Percentiles rank a stretch among this genome's conserved stretches.
These are phyloP conservation scores for Parotia lawesii DNA, from an alignment of 2,113 vertebrate species.

Conservation along the genomic window DNA sequence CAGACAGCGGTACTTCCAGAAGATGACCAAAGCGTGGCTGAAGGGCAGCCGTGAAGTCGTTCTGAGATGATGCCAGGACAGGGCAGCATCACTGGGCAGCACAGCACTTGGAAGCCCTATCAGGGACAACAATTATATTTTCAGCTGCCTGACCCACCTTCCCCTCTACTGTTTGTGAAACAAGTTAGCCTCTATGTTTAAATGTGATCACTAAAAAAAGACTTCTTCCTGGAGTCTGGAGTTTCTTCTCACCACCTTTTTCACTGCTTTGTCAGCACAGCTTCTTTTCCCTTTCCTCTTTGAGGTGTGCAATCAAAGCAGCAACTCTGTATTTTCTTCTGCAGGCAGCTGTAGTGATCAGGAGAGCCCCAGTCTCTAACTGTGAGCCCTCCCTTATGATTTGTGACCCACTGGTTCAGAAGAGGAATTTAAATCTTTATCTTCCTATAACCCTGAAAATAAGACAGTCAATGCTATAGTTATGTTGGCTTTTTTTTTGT, in stretches of 20 bases:
- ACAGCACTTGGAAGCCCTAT: not conserved
- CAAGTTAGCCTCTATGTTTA: not conserved
- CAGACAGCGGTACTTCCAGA: not conserved
- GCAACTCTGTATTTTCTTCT: not conserved
- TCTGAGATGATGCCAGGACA: not conserved
- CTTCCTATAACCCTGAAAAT: not conserved
- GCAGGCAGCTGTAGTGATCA: not conserved
- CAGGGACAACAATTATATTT: not conserved
- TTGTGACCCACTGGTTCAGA: not conserved
- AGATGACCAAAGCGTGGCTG: rapidly evolving
- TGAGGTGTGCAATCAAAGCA: not conserved
- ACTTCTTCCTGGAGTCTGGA: not conserved
- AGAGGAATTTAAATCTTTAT: not conserved
- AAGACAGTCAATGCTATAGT: not conserved
- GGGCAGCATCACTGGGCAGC: not conserved
- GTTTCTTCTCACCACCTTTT: not conserved
- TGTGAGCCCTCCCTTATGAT: not conserved
- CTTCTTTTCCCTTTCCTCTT: not conserved
- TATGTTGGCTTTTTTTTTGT: not conserved
- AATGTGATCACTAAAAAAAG: not conserved
- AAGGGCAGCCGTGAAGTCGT: rapidly evolving
- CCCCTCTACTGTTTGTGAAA: not conserved
- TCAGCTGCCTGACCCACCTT: not conserved
- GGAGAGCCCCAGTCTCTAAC: rapidly evolving
- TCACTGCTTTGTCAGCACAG: not conserved